Base-by-base conservation (phyloP, 2,888 invertebrate genomes). In the Sminthurinus aureus region DNA sequence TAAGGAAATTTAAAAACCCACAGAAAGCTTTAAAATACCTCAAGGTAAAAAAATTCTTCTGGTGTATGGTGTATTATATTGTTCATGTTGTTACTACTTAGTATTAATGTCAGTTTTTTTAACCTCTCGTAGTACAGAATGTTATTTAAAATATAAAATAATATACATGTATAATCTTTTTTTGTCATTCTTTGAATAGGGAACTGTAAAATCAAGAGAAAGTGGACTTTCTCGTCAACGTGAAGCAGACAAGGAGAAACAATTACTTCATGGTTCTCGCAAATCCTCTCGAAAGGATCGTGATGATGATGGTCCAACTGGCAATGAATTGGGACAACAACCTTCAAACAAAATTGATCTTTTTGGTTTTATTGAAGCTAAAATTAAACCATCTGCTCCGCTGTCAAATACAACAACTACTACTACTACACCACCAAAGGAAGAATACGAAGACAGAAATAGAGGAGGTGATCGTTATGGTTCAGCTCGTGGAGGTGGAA, bases 321-420 rank as follows among this genome's bases (percentile, higher is more conserved):
- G 87, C 0, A 85, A 83, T 13, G 88, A 87, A 78, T 84, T 81
- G 71, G 83, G 83, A 58, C 86, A 86, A 26, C 84, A 87, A 15
- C 88, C 88, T 0, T 86, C 87, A 12, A 85, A 81, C 82, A 85
- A 81, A 26, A 88, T 87, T 11, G 87, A 86, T 13, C 77, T 88
- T n/a, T 88, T 88, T 83, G 88, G 87, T 13, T 88, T 88, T 51
- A 86, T 88, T 38, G 86, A 85, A 75, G 84, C 83, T 12, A 85
- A 85, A 51, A 86, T 88, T 22, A 87, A 88, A 79, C 20, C 75
- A 75, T 58, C 81, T 76, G 0, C 64, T 80, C 38, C 38, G 1
- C 38, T 38, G 38, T 4, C 38, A 38, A 38, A 74, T 13, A 79
- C 58, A 81, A 20, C 51, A 73, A n/a, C 38, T 69, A n/a, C 78